Evolutionary conservation across 2,888 invertebrate genomes (phyloP).

Genomic region (Mesorhabditis spiculigera): DNA sequence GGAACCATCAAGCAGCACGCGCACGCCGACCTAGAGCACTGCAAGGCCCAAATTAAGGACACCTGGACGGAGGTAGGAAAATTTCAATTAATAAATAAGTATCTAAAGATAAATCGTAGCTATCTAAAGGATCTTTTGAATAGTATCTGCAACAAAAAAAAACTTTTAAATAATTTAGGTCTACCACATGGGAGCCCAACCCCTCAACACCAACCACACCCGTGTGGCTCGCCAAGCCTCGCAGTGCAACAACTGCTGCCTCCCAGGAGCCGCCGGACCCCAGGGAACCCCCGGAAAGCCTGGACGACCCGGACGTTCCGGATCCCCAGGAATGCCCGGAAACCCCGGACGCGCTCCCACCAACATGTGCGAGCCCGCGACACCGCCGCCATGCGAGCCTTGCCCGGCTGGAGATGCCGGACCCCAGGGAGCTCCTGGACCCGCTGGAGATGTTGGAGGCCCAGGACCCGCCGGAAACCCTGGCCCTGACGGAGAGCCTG

Average conservation of each 20-base stretch:
- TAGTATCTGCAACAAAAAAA: too few species aligned
- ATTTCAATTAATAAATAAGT: neutral
- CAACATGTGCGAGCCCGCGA: constrained; percentile 5
- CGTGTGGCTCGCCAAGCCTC: constrained; percentile 1
- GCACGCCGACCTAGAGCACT: neutral
- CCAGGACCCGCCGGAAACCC: constrained; percentile 27
- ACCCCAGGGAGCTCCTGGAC: constrained; percentile 17
- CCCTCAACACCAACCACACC: neutral
- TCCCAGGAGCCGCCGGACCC: constrained; percentile 3
- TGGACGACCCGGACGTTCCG: constrained; percentile 3
- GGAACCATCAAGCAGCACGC: neutral
- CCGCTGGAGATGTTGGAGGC: constrained; percentile 16
- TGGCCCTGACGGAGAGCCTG: constrained; percentile 20
- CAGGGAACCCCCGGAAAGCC: constrained; percentile 3
- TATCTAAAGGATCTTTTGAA: too few species aligned
- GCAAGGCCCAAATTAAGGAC: constrained; percentile 1
- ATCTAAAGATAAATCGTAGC: neutral
- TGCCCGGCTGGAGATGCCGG: constrained; percentile 20
- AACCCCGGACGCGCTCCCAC: constrained; percentile 1
- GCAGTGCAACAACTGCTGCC: constrained; percentile 1
- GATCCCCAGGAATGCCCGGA: neutral
- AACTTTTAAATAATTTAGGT: neutral
- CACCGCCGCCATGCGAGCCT: constrained; percentile 5
- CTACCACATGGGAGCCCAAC: neutral
- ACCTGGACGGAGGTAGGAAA: neutral